Evolutionary conservation across 2,888 invertebrate species (phyloP).

Genomic region (Cheilosia impressa): DNA sequence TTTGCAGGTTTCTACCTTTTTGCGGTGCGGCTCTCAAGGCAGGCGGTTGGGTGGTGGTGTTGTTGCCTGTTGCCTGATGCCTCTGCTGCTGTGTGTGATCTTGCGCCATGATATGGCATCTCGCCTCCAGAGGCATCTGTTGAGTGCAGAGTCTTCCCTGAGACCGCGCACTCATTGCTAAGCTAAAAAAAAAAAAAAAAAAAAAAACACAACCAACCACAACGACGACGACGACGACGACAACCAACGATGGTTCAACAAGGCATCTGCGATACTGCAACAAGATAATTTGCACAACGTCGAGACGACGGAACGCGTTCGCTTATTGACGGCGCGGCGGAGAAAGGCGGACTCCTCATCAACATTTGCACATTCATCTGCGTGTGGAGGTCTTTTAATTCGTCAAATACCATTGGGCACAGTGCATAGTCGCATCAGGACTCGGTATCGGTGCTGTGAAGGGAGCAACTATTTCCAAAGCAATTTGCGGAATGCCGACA

Average conservation of each 20-base stretch:
- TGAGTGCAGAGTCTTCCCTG: slow-evolving; percentile 27
- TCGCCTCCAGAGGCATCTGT: slow-evolving; percentile 36
- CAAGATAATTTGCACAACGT: slow-evolving; percentile 71
- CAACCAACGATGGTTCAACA: slow-evolving; percentile 66
- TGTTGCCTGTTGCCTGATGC: slow-evolving; percentile 41
- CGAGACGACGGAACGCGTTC: slow-evolving; percentile 15
- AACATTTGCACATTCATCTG: slow-evolving; percentile 53
- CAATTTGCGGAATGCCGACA: slow-evolving; percentile 63
- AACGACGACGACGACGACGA: slow-evolving; percentile 26
- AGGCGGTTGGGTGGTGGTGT: slow-evolving; percentile 22
- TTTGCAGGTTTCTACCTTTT: slow-evolving; percentile 67
- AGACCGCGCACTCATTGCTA: slow-evolving; percentile 6
- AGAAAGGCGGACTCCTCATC: slow-evolving; percentile 49
- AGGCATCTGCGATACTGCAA: slow-evolving; percentile 68
- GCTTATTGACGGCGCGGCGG: slow-evolving; percentile 1
- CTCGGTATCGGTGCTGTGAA: neutral
- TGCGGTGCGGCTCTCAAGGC: slow-evolving; percentile 12
- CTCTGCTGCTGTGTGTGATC: slow-evolving; percentile 71
- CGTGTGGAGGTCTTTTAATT: slow-evolving; percentile 66
- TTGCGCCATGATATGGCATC: slow-evolving; percentile 58
- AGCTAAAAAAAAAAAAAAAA: neutral
- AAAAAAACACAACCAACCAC: neutral
- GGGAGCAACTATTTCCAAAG: slow-evolving; percentile 35
- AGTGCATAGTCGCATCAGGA: neutral
- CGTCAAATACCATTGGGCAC: slow-evolving; percentile 63